These are phyloP conservation scores for Tiphia femorata DNA, from an alignment of 2,888 invertebrate species.

Conservation along the genomic window DNA sequence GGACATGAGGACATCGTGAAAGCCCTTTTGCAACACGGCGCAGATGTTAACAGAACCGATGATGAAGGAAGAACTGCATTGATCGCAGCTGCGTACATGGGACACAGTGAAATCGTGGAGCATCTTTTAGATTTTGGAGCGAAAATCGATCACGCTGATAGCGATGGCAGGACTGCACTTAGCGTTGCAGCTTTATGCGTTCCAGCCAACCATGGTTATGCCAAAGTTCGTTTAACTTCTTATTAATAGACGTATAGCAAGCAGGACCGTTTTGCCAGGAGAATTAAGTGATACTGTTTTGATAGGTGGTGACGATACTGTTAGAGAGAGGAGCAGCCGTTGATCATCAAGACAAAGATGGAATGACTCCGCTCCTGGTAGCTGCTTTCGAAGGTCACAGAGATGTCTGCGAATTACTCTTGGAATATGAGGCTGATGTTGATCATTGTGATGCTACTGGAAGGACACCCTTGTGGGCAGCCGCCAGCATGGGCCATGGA, in stretches of 20 bases:
- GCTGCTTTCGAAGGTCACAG: conserved; percentile 94
- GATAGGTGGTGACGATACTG: conserved; percentile 77
- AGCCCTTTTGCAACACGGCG: conserved; percentile 81
- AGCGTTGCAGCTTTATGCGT: conserved; percentile 90
- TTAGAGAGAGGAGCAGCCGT: conserved; percentile 87
- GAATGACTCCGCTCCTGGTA: conserved; percentile 88
- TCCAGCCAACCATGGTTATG: conserved; percentile 81
- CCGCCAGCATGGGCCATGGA: conserved; percentile 93
- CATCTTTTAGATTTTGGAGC: conserved; percentile 86
- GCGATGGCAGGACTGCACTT: conserved; percentile 89
- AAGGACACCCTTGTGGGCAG: conserved; percentile 91
- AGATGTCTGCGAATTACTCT: conserved; percentile 89
- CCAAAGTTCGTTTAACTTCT: conserved; percentile 67
- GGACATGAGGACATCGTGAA: conserved; percentile 89
- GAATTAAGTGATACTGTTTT: conserved; percentile 11
- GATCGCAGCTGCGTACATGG: conserved; percentile 97
- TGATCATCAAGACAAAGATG: conserved; percentile 85
- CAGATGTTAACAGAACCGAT: conserved; percentile 86
- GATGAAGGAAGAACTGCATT: conserved; percentile 92
- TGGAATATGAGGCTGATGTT: conserved; percentile 93
- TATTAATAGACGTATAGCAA: background rate
- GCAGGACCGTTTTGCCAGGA: background rate
- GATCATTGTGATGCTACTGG: conserved; percentile 88
- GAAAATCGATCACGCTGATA: conserved; percentile 86
- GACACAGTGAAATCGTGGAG: conserved; percentile 91